Evolutionary conservation across 2,888 invertebrate genomes (phyloP), one percentile per base, ranked within the genome.

Genomic region (Drosophila pseudotakahashii): DNA sequence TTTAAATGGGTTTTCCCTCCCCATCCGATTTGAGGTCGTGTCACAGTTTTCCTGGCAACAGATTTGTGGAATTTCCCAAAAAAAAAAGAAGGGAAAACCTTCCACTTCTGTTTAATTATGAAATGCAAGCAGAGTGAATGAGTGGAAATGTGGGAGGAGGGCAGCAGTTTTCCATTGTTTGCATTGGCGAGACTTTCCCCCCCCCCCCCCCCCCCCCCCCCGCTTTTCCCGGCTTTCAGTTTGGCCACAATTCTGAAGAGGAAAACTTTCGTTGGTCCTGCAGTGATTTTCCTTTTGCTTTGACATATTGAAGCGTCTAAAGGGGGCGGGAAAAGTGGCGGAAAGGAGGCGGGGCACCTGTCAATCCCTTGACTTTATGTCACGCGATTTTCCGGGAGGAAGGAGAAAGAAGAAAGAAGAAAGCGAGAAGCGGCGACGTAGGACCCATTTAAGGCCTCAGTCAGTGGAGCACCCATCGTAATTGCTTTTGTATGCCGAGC

Each of bases 401-500:
- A 34, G 48, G 30, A n/a, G 19, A 19, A 19, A 2, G 19, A 19
- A 4, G 3, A 23, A 23, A 3, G 4, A 3, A 4, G 50, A 13
- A 45, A 19, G 32, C 16, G n/a, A 36, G 10, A n/a, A 64, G 7
- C 7, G 34, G 36, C 6, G 44, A 23, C 4, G 16, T n/a, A 11
- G 53, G 44, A 67, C 34, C 53, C 66, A 34, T 30, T 66, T 30
- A 53, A 26, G 30, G 37, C 53, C 67, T 9, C 39, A 44, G 47
- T 44, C 54, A 61, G 53, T 11, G 52, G 42, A 58, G 42, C 73
- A 58, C 45, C 58, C 61, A 72, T 45, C 52, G 79, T 78, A 77
- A 77, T 77, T 78, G 77, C 76, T 62, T 73, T 69, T 76, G 45
- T 77, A 51, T 69, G 79, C 69, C 63, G 67, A 78, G 75, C 64